Conservation (phyloP, 2,113 vertebrate species). For the Hippoglossus stenolepis region DNA sequence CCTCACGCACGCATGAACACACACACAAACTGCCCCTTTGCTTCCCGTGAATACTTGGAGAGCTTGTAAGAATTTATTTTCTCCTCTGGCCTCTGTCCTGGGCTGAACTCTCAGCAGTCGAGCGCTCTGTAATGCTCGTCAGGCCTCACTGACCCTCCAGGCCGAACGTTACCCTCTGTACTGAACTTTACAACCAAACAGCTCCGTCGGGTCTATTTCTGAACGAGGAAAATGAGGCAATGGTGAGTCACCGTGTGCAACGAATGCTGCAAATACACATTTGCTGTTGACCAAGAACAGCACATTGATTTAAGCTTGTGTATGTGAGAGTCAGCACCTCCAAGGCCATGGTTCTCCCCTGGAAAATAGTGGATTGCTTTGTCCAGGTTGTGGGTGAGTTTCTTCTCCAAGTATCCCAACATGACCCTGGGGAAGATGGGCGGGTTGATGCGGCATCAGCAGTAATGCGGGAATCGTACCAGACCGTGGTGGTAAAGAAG, state of each 20-base stretch:
- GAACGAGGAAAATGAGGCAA: not conserved
- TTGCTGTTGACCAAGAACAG: not conserved
- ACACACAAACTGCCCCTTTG: constrained; percentile 33
- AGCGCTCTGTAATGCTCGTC: constrained; percentile 38
- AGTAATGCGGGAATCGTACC: too few species aligned
- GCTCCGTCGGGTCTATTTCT: constrained; percentile 38
- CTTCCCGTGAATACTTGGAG: constrained; percentile 54
- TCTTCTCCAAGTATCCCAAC: too few species aligned
- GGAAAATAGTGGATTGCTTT: not conserved
- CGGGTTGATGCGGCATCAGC: too few species aligned
- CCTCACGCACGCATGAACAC: constrained; percentile 2
- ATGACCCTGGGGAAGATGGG: not conserved
- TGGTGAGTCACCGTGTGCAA: not conserved
- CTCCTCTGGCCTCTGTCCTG: constrained; percentile 44
- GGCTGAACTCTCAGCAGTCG: constrained; percentile 58
- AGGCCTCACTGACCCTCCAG: constrained; percentile 36
- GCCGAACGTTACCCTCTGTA: constrained; percentile 41
- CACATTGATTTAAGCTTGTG: not conserved
- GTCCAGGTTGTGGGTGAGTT: too few species aligned
- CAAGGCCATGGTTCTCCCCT: too few species aligned
- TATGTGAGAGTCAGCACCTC: not conserved
- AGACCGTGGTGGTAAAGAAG: too few species aligned
- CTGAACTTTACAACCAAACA: constrained; percentile 42
- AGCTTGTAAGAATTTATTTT: constrained; percentile 69
- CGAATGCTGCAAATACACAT: constrained; percentile 18